These are phyloP conservation scores for Tenthredo livida DNA, from an alignment of 2,888 invertebrate species.

Conservation along the genomic window DNA sequence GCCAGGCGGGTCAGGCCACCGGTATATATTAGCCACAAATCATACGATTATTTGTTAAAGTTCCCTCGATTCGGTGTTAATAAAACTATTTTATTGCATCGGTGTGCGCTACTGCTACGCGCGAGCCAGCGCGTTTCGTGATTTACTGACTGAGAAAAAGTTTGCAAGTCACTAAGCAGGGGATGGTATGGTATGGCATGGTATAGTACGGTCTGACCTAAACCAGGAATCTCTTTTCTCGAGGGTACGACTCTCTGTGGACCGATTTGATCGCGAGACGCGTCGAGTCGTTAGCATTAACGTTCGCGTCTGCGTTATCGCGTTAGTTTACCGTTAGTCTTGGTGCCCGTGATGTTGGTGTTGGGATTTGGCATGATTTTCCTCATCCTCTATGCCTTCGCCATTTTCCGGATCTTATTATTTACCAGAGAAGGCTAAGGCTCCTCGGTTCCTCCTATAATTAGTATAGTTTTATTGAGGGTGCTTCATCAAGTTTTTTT, in stretches of 20 bases:
- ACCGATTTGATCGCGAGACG: slow-evolving; percentile 48
- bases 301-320: slow-evolving; percentile 16
- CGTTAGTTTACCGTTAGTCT: slow-evolving; percentile 20
- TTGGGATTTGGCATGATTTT: background rate
- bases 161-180: slow-evolving; percentile 41
- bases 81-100: slow-evolving; percentile 54
- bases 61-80: slow-evolving; percentile 51
- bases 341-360: background rate
- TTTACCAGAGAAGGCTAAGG: background rate
- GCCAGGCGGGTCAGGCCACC: slow-evolving; percentile 43
- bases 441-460: slow-evolving; percentile 2
- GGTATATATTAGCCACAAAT: slow-evolving; percentile 55
- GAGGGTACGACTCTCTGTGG: slow-evolving; percentile 38
- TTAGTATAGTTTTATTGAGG: slow-evolving; percentile 42
- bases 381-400: background rate
- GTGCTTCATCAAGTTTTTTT: slow-evolving; percentile 30
- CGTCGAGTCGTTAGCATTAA: slow-evolving; percentile 48
- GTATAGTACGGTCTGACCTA: slow-evolving; percentile 14
- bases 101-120: slow-evolving; percentile 22
- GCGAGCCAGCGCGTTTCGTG: slow-evolving; percentile 46
- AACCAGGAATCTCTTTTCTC: slow-evolving; percentile 39
- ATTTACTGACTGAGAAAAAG: slow-evolving; percentile 51
- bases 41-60: slow-evolving; percentile 55
- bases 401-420: background rate
- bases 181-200: background rate